Evolutionary conservation across 1,140 invertebrate species (phyloP), one percentile per base, ranked within the genome.

Genomic region (Paraescarpia echinospica): DNA sequence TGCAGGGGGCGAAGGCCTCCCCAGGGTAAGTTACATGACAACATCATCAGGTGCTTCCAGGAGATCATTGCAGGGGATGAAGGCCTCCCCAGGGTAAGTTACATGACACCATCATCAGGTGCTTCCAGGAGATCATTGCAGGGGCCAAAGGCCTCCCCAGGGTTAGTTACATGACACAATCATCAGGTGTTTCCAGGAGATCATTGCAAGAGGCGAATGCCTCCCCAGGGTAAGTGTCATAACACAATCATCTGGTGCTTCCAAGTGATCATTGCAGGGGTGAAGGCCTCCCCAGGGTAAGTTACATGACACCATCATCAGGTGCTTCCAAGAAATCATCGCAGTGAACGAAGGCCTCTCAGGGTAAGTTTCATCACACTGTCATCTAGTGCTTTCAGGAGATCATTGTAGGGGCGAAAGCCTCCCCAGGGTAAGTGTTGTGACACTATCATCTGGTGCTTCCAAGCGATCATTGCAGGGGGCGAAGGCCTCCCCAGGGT

Each of bases 121-220:
- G 96, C 93, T 95, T 96, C 94, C 94, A 94, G 12, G 95, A 96
- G 92, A 96, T 96, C 90, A 95, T 96, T 35, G 94, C 95, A 92
- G 95, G 95, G 93, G 96, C 94, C 18, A 95, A 96, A 89, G 95
- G 96, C 33, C 93, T 96, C 18, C 95, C 95, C 35, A 94, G 96
- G 94, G 96, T 96, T 93, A 93, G 94, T 91, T 5, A 12, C 34
- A 12, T 90, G 9, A 33, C 8, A 27, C 8, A 9, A 27, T 27
- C 89, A 94, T 96, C 12, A 92, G 95, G 59, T 96, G 96, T 93
- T 95, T 96, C 94, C 94, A 94, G 12, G 95, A 96, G 92, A 96
- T 96, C 90, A 95, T 96, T 35, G 94, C 95, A 92, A 95, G 95
- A 93, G 96, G 94, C 18, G 95, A 96, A 89, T 95, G 96, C 33